phyloP scores from a whole-genome alignment of 2,113 vertebrate species.

The Petaurus breviceps region DNA sequence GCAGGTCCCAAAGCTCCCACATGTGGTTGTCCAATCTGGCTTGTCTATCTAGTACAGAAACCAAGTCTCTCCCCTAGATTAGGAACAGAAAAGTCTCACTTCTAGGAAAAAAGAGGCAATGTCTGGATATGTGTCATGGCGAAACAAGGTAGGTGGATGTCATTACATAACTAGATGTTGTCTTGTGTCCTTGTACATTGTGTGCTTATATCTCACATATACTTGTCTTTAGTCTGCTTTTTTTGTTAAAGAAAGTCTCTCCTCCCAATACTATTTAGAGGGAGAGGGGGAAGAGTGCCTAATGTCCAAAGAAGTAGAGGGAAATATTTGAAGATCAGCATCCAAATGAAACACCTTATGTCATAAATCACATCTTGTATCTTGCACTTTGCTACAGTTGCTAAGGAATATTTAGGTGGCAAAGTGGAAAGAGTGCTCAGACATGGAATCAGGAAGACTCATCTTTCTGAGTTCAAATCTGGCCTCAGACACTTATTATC shows the following conservation, averaged over 20 bases:
- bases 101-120: not conserved
- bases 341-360: not conserved
- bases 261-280: not conserved
- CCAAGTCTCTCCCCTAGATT: not conserved
- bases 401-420: not conserved
- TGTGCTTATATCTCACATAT: not conserved
- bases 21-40: not conserved
- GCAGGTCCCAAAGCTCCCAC: not conserved
- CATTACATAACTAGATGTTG: not conserved
- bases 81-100: not conserved
- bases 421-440: too few species aligned
- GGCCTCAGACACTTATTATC: too few species aligned
- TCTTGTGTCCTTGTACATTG: not conserved
- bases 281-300: not conserved
- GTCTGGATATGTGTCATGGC: not conserved
- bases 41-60: not conserved
- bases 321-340: not conserved
- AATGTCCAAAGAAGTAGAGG: not conserved
- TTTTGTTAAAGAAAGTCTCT: not conserved
- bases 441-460: too few species aligned
- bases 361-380: not conserved
- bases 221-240: not conserved
- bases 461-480: too few species aligned
- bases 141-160: not conserved
- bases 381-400: not conserved